These are phyloP conservation scores for Paratilapia polleni DNA, from an alignment of 2,113 vertebrate genomes.

Conservation along the genomic window DNA sequence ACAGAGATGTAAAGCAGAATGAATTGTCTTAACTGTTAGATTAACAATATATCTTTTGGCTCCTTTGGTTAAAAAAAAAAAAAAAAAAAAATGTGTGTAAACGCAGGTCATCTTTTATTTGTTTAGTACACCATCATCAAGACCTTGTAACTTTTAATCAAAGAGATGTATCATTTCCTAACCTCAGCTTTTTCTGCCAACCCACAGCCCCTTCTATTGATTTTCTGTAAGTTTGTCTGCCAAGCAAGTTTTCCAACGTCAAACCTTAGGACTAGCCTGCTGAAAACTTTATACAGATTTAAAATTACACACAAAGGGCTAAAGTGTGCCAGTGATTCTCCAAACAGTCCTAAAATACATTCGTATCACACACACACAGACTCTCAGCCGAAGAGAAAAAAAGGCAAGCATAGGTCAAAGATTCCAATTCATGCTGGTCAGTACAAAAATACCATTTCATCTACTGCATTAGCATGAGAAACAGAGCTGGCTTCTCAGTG, in stretches of 20 bases:
- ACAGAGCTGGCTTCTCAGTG: not conserved
- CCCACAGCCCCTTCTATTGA: not conserved
- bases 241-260: not conserved
- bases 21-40: not conserved
- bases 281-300: constrained; percentile 2
- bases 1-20: not conserved
- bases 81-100: not conserved
- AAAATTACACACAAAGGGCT: constrained; percentile 1
- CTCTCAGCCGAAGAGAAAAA: not conserved
- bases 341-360: not conserved
- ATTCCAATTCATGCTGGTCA: not conserved
- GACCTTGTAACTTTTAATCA: not conserved
- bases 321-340: not conserved
- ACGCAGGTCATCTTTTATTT: not conserved
- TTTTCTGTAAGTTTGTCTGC: constrained; percentile 14
- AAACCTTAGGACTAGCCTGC: not conserved
- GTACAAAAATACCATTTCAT: constrained; percentile 21
- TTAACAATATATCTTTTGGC: not conserved
- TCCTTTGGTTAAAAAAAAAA: not conserved
- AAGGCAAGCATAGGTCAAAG: not conserved
- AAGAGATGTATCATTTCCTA: not conserved
- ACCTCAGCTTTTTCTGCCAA: not conserved
- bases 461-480: constrained; percentile 42
- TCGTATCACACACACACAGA: not conserved
- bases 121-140: not conserved